These are phyloP conservation scores for Petromus typicus DNA, from an alignment of 2,113 vertebrate species.

Conservation along the genomic window DNA sequence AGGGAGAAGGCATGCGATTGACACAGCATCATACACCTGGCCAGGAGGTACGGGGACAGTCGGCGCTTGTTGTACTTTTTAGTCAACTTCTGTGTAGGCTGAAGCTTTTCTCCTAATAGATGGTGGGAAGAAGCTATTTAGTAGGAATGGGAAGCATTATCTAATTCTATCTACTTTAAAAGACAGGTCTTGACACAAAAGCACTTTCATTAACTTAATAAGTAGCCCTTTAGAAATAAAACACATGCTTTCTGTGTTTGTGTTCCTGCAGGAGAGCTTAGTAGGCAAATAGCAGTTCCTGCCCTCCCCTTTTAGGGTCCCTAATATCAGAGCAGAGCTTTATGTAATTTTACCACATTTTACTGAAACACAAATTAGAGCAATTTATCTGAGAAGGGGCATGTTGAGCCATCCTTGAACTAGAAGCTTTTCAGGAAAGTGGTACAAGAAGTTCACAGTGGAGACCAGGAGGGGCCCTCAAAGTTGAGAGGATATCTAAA, in stretches of 20 bases:
- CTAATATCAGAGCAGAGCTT: background rate
- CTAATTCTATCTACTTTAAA: background rate
- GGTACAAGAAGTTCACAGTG: background rate
- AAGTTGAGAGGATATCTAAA: background rate
- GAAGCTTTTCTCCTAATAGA: background rate
- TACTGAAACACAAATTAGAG: background rate
- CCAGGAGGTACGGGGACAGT: background rate
- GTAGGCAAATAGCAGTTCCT: no score
- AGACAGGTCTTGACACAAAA: background rate
- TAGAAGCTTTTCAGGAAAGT: background rate
- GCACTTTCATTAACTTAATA: background rate
- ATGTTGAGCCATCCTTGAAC: background rate
- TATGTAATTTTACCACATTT: background rate
- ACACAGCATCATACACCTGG: background rate
- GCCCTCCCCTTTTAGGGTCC: background rate
- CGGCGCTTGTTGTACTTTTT: background rate
- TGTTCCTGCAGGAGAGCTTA: no score
- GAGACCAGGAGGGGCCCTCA: background rate
- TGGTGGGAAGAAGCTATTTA: background rate
- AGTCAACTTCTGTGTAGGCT: background rate
- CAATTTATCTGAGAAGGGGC: no score
- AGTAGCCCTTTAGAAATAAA: background rate
- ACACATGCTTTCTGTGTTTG: background rate
- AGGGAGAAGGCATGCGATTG: background rate
- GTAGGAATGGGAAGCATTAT: background rate